Evolutionary conservation across 2,797 vertebrate genomes (phyloP).

Genomic region (Gobionotothen gibberifrons): DNA sequence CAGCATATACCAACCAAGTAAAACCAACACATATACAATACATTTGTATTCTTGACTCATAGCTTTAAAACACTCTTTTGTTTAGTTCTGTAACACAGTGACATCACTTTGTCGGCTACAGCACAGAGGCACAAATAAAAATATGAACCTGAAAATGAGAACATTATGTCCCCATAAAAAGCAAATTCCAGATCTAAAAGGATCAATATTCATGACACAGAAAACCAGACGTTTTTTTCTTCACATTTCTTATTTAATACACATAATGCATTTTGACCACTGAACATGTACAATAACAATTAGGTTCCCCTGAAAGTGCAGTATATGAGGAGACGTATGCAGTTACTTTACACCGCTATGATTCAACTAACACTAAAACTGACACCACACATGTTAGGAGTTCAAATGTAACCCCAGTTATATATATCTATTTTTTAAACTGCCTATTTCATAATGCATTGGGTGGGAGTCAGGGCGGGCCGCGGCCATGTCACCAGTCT

Average conservation of each 20-base stretch:
- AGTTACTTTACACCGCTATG: not conserved
- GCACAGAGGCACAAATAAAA: too few species aligned
- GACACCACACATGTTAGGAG: not conserved
- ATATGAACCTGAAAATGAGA: not conserved
- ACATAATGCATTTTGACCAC: not conserved
- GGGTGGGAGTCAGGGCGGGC: constrained; percentile 1
- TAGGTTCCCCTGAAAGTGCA: not conserved
- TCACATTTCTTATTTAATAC: not conserved
- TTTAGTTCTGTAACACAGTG: too few species aligned
- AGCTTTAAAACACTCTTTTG: constrained; percentile 10
- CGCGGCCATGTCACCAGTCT: constrained; percentile 25
- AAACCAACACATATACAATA: constrained; percentile 2
- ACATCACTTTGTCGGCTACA: too few species aligned
- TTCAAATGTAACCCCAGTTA: not conserved
- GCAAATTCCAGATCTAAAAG: too few species aligned
- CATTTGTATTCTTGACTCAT: not conserved
- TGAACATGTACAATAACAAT: not conserved
- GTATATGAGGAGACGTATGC: not conserved
- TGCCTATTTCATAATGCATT: constrained; percentile 3
- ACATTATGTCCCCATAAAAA: too few species aligned
- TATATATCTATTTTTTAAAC: constrained; percentile 8
- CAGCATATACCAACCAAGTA: not conserved
- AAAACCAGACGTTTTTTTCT: not conserved
- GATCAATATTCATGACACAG: not conserved
- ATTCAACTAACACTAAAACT: not conserved